Conservation (phyloP, 2,113 vertebrate genomes). For the Phyllopteryx taeniolatus region DNA sequence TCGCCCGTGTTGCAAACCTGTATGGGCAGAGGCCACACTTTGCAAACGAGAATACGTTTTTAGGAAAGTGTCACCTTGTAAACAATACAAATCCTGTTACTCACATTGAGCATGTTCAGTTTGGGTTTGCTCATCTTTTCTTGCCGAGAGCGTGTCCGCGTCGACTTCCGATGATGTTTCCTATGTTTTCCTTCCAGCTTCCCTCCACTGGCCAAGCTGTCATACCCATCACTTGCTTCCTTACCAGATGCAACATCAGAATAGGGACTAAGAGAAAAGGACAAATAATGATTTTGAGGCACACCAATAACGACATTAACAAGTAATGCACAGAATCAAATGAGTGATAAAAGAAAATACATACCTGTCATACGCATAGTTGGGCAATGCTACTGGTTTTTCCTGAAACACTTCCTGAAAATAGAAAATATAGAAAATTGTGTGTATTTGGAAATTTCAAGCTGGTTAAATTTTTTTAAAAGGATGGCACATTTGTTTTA, state of each 20-base stretch:
- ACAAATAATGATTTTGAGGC: background rate
- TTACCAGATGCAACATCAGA: slow-evolving; percentile 87
- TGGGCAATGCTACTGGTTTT: slow-evolving; percentile 76
- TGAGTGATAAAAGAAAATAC: background rate
- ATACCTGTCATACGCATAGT: slow-evolving; percentile 83
- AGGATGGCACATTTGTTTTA: background rate
- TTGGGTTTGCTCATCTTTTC: slow-evolving; percentile 91
- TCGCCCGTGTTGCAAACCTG: slow-evolving; percentile 95
- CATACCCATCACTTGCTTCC: slow-evolving; percentile 91
- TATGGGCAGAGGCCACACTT: background rate
- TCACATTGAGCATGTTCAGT: slow-evolving; percentile 90
- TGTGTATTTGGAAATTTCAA: background rate
- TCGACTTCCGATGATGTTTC: slow-evolving; percentile 90
- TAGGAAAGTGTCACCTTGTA: background rate
- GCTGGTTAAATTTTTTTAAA: background rate
- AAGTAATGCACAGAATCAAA: slow-evolving; percentile 1
- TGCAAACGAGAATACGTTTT: slow-evolving; percentile 8
- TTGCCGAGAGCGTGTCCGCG: slow-evolving; percentile 87
- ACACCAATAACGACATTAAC: background rate
- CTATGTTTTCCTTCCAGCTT: slow-evolving; percentile 86
- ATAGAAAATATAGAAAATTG: slow-evolving; percentile 21
- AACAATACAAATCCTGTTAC: slow-evolving; percentile 6
- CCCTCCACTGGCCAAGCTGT: slow-evolving; percentile 77
- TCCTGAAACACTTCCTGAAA: slow-evolving; percentile 80
- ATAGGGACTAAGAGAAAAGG: slow-evolving; percentile 67